Evolutionary conservation across 1,140 invertebrate species (phyloP).

Genomic region (Octopus bimaculoides): DNA sequence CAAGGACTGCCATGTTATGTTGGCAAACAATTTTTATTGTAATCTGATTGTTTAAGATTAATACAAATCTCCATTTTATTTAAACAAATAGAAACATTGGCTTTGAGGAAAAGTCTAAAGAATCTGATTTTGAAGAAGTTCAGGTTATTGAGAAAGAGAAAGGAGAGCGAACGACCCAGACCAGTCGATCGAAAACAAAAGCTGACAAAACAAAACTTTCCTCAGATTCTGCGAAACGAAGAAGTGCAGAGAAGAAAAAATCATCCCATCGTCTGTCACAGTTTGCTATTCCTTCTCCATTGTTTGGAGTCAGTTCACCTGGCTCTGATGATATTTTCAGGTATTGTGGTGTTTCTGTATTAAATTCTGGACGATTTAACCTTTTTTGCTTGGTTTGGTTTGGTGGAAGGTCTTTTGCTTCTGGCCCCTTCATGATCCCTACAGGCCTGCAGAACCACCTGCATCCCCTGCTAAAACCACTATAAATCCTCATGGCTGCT

Average conservation of each 20-base stretch:
- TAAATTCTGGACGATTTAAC: not conserved
- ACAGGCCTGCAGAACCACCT: too few relatives aligned
- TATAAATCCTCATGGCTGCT: too few relatives aligned
- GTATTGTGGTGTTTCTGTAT: constrained; percentile 35
- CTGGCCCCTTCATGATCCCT: too few relatives aligned
- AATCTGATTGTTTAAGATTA: too few relatives aligned
- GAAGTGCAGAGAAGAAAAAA: constrained; percentile 42
- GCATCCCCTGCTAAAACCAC: too few relatives aligned
- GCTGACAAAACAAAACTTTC: constrained; percentile 25
- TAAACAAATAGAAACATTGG: constrained; percentile 42
- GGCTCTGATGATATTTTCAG: constrained; percentile 50
- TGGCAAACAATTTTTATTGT: too few relatives aligned
- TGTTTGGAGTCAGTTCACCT: constrained; percentile 47
- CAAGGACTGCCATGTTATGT: too few relatives aligned
- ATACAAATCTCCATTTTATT: too few relatives aligned
- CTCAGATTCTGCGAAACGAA: constrained; percentile 24
- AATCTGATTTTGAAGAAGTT: constrained; percentile 48
- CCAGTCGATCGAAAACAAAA: constrained; percentile 30
- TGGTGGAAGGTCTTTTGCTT: not conserved
- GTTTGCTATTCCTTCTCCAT: constrained; percentile 38
- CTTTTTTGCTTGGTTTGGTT: not conserved
- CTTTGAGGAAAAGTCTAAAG: constrained; percentile 47
- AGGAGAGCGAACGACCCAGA: constrained; percentile 42
- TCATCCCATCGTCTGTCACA: constrained; percentile 24
- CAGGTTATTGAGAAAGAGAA: constrained; percentile 48